phyloP scores from a whole-genome alignment of 2,888 invertebrate species.

The Ephialtes manifestator region DNA sequence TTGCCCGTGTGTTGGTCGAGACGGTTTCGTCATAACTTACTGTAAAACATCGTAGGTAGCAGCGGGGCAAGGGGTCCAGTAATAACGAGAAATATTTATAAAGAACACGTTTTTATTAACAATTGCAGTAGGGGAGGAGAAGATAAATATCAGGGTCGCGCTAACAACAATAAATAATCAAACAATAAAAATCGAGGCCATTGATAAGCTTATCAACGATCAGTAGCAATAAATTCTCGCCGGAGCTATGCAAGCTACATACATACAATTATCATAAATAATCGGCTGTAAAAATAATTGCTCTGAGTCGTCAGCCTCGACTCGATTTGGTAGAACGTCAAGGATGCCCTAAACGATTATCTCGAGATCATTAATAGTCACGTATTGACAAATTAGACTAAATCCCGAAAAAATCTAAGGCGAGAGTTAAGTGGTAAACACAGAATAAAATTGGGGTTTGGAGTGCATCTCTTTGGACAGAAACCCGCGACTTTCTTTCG shows the following conservation, averaged over 20 bases:
- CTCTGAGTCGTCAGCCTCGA: conserved; percentile 32
- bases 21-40: conserved; percentile 1
- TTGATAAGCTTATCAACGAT: conserved; percentile 48
- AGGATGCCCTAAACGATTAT: conserved; percentile 39
- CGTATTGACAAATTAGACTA: conserved; percentile 12
- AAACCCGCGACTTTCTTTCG: conserved; percentile 45
- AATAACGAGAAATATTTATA: conserved; percentile 50
- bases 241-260: conserved; percentile 29
- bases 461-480: conserved; percentile 64
- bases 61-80: not conserved
- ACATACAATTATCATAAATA: conserved; percentile 48
- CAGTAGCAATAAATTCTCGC: conserved; percentile 46
- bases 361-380: conserved; percentile 24
- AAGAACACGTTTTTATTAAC: conserved; percentile 80
- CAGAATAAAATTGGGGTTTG: conserved; percentile 45
- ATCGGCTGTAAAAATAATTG: conserved; percentile 25
- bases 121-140: conserved; percentile 72
- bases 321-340: conserved; percentile 24
- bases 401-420: conserved; percentile 12
- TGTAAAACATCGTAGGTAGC: not conserved
- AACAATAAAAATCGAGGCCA: conserved; percentile 55
- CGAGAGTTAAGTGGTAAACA: conserved; percentile 32
- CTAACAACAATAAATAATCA: conserved; percentile 76
- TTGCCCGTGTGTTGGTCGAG: conserved; percentile 3
- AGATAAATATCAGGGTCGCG: conserved; percentile 79